Evolutionary conservation across 2,888 invertebrate species (phyloP).

Genomic region (Morpho helenor): DNA sequence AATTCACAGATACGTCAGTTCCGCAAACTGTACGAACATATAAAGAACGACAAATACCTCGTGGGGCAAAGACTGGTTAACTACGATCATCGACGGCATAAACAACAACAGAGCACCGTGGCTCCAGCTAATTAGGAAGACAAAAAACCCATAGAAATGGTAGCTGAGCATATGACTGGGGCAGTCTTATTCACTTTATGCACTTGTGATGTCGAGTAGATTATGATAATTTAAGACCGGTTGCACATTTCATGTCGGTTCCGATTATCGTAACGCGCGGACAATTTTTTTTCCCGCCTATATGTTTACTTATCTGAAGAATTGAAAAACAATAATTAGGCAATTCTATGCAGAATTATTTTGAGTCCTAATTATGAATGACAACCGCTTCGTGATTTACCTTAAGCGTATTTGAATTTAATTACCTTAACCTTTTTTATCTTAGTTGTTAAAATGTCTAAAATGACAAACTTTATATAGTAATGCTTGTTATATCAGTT

Average conservation of each 20-base stretch:
- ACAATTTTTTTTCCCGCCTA: not conserved
- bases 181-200: slow-evolving; percentile 12
- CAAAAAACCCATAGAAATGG: slow-evolving; percentile 7
- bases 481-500: too few species aligned
- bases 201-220: slow-evolving; percentile 17
- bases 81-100: slow-evolving; percentile 91
- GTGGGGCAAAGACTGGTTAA: slow-evolving; percentile 98
- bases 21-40: slow-evolving; percentile 96
- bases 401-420: too few species aligned
- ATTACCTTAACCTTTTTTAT: too few species aligned
- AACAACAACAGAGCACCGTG: slow-evolving; percentile 52
- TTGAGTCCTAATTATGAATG: too few species aligned
- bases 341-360: too few species aligned
- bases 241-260: slow-evolving; percentile 5
- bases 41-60: slow-evolving; percentile 99
- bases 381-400: too few species aligned
- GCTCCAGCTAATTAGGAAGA: slow-evolving; percentile 43
- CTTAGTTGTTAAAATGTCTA: too few species aligned
- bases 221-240: slow-evolving; percentile 6
- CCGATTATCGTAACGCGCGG: slow-evolving; percentile 1
- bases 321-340: too few species aligned
- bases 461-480: too few species aligned
- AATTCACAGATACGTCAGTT: slow-evolving; percentile 91
- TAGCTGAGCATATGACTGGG: slow-evolving; percentile 13
- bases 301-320: too few species aligned